A percentile compares a stretch with the other conserved stretches of the same genome.
These are phyloP conservation scores for Drosophila pandora DNA, from an alignment of 1,140 invertebrate genomes.

Conservation along the genomic window DNA sequence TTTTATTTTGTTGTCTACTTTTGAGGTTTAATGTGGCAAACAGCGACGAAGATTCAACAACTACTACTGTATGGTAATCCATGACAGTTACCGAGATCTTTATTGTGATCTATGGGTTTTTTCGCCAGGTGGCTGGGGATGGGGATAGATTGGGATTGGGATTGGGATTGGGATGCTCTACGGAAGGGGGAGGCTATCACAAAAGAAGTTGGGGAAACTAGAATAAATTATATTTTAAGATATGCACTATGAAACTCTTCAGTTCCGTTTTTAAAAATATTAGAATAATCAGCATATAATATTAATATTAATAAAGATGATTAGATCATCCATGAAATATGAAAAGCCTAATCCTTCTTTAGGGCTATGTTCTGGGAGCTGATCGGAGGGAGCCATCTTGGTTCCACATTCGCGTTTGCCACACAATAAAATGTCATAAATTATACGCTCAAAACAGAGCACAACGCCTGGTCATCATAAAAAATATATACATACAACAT, in stretches of 20 bases:
- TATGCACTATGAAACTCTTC: too few relatives aligned
- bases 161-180: neutral
- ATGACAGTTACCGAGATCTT: slow-evolving; percentile 61
- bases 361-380: slow-evolving; percentile 6
- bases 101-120: slow-evolving; percentile 63
- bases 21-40: slow-evolving; percentile 57
- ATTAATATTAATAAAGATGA: neutral
- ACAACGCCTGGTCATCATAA: slow-evolving; percentile 74
- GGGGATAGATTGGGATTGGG: neutral
- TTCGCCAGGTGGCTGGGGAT: slow-evolving; percentile 16
- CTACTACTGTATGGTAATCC: slow-evolving; percentile 68
- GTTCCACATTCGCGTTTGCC: slow-evolving; percentile 63
- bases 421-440: slow-evolving; percentile 81
- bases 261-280: too few relatives aligned
- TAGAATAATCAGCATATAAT: neutral
- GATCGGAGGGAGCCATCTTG: neutral
- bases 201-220: neutral
- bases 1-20: slow-evolving; percentile 42
- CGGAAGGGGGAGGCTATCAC: neutral
- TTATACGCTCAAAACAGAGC: slow-evolving; percentile 68
- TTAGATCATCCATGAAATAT: too few relatives aligned
- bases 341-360: neutral
- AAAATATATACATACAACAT: slow-evolving; percentile 15
- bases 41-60: slow-evolving; percentile 58
- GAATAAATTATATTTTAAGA: neutral